phyloP scores from a whole-genome alignment of 1,140 invertebrate species.

The Orchestia grillus region DNA sequence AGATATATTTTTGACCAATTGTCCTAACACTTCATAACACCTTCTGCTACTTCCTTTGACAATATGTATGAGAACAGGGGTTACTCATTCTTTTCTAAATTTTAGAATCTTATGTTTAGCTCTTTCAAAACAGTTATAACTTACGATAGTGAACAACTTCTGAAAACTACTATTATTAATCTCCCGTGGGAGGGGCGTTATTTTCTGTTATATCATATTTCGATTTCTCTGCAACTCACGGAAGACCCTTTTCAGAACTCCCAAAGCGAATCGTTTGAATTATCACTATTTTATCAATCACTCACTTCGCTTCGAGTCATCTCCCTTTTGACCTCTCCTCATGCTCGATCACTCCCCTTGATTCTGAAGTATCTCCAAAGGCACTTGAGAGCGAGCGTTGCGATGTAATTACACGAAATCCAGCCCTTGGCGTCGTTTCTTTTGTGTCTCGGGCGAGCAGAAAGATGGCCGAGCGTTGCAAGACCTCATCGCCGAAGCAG shows the following conservation, averaged over 20 bases:
- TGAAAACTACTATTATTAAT: not conserved
- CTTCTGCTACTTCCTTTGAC: too few relatives aligned
- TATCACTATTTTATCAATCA: not conserved
- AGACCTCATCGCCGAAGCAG: not conserved
- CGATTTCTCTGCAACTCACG: not conserved
- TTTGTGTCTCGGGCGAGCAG: not conserved
- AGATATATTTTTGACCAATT: too few relatives aligned
- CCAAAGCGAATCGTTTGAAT: not conserved
- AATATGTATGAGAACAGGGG: too few relatives aligned
- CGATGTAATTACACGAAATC: constrained; percentile 16
- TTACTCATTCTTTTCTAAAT: too few relatives aligned
- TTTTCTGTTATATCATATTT: not conserved
- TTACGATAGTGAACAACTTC: not conserved
- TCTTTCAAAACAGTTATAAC: too few relatives aligned
- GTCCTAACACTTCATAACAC: too few relatives aligned
- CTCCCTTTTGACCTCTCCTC: not conserved
- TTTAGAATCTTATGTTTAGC: too few relatives aligned
- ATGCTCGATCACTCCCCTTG: not conserved
- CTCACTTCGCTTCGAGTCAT: not conserved
- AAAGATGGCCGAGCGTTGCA: not conserved
- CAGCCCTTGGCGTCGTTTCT: not conserved
- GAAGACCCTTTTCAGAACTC: not conserved
- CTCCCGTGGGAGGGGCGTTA: not conserved
- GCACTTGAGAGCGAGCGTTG: not conserved
- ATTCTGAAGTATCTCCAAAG: not conserved